Conservation (phyloP, 2,113 vertebrate genomes). For the Psephotus haematonotus region DNA sequence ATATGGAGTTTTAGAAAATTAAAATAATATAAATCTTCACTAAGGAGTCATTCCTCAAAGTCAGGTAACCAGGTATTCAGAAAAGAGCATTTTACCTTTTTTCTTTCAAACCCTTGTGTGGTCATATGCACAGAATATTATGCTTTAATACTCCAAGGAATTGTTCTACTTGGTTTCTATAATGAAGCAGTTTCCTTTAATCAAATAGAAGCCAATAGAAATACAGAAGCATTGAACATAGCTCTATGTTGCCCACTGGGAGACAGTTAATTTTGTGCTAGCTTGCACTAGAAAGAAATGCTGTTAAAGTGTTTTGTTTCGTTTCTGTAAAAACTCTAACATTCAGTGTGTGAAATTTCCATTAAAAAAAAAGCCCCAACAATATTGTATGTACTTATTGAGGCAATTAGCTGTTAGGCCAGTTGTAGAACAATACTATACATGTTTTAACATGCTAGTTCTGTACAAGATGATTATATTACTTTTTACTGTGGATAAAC, state of each 20-base stretch:
- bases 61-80: background rate
- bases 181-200: conserved; percentile 66
- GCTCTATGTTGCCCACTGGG: conserved; percentile 66
- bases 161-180: conserved; percentile 48
- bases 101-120: background rate
- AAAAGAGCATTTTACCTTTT: background rate
- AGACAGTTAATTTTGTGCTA: conserved; percentile 78
- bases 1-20: background rate
- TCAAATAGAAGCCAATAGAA: conserved; percentile 54
- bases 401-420: background rate
- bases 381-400: background rate
- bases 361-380: background rate
- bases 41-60: background rate
- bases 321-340: background rate
- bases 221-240: background rate
- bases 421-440: no score
- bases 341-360: background rate
- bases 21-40: background rate
- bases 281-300: conserved; percentile 74
- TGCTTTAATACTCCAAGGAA: conserved; percentile 33
- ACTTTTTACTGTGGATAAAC: no score
- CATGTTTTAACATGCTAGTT: no score
- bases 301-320: conserved; percentile 60
- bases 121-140: background rate
- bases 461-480: no score